phyloP scores from a whole-genome alignment of 2,888 invertebrate species.

The Lasioglossum figueresi region DNA sequence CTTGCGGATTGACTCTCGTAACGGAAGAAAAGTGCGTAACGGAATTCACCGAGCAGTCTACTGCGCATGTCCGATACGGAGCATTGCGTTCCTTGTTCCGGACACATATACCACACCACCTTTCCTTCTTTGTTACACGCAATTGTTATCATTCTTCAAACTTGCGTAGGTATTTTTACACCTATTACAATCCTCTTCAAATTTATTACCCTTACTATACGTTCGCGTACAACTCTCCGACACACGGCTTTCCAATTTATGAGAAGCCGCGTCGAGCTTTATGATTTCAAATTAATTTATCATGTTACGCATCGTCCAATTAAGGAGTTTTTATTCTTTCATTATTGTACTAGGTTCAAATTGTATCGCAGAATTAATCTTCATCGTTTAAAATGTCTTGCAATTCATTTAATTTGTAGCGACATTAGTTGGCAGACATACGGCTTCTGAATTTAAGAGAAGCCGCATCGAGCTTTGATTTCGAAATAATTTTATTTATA shows the following conservation, averaged over 20 bases:
- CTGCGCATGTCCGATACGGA: conserved; percentile 68
- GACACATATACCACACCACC: conserved; percentile 18
- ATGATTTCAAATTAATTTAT: neutral
- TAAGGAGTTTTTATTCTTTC: neutral
- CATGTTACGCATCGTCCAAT: neutral
- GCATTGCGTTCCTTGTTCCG: conserved; percentile 21
- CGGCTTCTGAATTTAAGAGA: neutral
- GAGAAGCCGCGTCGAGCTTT: neutral
- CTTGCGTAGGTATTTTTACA: neutral
- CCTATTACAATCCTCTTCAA: neutral
- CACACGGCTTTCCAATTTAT: neutral
- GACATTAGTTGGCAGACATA: neutral
- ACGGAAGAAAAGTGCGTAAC: conserved; percentile 63
- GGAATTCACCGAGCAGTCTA: conserved; percentile 53
- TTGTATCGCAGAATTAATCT: neutral
- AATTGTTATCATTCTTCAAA: conserved; percentile 14
- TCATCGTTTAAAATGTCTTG: neutral
- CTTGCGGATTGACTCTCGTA: conserved; percentile 48
- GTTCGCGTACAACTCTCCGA: too few species aligned
- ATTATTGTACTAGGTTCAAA: neutral
- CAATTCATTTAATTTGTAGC: neutral
- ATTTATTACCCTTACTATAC: neutral
- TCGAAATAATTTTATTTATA: neutral
- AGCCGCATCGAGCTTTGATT: neutral
- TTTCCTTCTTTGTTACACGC: conserved; percentile 30